phyloP scores from a whole-genome alignment of 2,113 vertebrate species.

The Mus pahari region DNA sequence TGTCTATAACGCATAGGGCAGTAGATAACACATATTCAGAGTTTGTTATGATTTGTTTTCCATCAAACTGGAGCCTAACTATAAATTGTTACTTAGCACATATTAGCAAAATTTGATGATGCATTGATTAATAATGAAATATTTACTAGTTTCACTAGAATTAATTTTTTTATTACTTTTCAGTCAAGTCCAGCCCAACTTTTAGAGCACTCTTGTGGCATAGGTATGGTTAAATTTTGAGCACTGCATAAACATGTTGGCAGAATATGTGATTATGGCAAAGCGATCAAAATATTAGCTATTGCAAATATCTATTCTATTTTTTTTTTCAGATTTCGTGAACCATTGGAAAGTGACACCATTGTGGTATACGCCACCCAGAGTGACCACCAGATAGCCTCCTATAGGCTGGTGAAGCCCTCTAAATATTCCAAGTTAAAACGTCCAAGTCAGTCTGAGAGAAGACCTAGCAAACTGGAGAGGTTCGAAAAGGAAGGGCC shows the following conservation, averaged over 20 bases:
- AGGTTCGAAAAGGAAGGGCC: constrained; percentile 70
- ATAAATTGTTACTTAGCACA: background rate
- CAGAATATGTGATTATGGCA: constrained; percentile 22
- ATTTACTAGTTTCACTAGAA: background rate
- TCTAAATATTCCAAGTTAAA: constrained; percentile 73
- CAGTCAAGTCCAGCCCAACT: constrained; percentile 31
- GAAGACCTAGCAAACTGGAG: constrained; percentile 60
- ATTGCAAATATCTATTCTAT: constrained; percentile 7
- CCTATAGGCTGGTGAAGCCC: constrained; percentile 87
- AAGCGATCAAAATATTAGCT: constrained; percentile 12
- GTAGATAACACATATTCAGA: constrained; percentile 15
- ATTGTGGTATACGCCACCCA: constrained; percentile 90
- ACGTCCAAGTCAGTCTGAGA: constrained; percentile 62
- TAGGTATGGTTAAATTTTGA: constrained; percentile 16
- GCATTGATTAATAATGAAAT: constrained; percentile 2
- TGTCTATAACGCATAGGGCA: background rate
- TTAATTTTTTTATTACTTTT: constrained; percentile 32
- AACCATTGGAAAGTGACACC: constrained; percentile 86
- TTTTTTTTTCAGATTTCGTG: constrained; percentile 87
- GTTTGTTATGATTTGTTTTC: constrained; percentile 32
- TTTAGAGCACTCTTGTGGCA: background rate
- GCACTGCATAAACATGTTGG: background rate
- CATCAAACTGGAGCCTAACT: background rate
- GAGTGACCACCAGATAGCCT: constrained; percentile 89
- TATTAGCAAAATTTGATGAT: background rate